Percentiles rank a stretch among this genome's conserved stretches.
Conservation (phyloP, 2,113 vertebrate genomes). For the Baryphthengus martii region DNA sequence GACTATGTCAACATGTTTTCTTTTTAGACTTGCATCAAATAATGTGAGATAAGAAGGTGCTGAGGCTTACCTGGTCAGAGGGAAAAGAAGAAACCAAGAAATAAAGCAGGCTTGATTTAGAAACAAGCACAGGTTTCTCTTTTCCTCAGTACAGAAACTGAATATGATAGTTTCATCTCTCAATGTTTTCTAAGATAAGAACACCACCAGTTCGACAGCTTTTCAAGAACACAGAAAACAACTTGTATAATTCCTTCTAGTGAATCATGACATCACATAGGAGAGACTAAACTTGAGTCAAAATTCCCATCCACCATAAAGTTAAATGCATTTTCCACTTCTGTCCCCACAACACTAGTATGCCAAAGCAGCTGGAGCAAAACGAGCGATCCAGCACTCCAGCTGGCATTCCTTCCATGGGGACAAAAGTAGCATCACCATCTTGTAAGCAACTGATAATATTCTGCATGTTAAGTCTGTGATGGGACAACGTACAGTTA, state of each 20-base stretch:
- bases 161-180: neutral
- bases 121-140: neutral
- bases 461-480: neutral
- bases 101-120: neutral
- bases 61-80: neutral
- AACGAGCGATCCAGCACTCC: neutral
- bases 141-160: neutral
- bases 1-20: neutral
- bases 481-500: neutral
- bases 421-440: neutral
- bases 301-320: neutral
- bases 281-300: neutral
- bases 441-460: neutral
- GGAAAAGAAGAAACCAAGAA: neutral
- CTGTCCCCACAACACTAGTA: neutral
- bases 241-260: neutral
- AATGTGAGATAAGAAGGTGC: neutral
- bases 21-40: neutral
- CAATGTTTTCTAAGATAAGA: neutral
- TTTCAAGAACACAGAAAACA: neutral
- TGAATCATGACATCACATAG: neutral
- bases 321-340: neutral
- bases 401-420: neutral
- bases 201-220: neutral
- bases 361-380: neutral